Base-by-base conservation (phyloP, 1,140 invertebrate species). In the Atta cephalotes region DNA sequence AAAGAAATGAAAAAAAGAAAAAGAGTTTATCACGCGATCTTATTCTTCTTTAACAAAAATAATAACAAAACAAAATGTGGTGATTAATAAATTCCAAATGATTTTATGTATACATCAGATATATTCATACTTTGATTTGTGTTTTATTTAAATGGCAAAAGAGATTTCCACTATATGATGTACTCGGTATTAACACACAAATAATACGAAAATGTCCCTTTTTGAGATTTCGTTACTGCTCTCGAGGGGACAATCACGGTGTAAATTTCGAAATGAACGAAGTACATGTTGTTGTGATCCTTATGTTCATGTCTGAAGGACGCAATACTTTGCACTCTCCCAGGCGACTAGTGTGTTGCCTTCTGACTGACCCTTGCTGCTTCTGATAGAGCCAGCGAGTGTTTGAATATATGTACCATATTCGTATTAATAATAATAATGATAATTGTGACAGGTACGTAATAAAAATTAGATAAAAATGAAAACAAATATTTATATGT, bases 391-490 rank as follows among this genome's bases (percentile, higher is more conserved):
- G 82, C 89, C 91, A 92, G 93, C 92, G 89, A 93, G 92, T 93
- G 92, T 95, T 95, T 95, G 94, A 95, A 95, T 81, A 81, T 81
- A 94, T 95, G 95, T 95, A 95, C 92, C 93, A 95, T 95, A 95
- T 95, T 94, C 94, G 92, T 95, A 95, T 95, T 94, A 94, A 92
- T 88, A 85, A 92, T 93, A 92, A 92, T 93, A 92, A 92, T 66
- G 91, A 91, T 92, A 92, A 92, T 85, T 93, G 93, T 95, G 93
- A 95, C 92, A 95, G 92, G 94, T 84, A 95, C 92, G 94, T 94
- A 94, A 94, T 94, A 94, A 56, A 94, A 91, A 94, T 94, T 95
- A 94, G 93, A 91, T 93, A 93, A 92, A 94, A 91, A 94, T 93
- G 78, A 89, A 90, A 90, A 93, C 91, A 92, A 77, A 80, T 68